Evolutionary conservation across 2,888 invertebrate genomes (phyloP).

Genomic region (Pocota personata): DNA sequence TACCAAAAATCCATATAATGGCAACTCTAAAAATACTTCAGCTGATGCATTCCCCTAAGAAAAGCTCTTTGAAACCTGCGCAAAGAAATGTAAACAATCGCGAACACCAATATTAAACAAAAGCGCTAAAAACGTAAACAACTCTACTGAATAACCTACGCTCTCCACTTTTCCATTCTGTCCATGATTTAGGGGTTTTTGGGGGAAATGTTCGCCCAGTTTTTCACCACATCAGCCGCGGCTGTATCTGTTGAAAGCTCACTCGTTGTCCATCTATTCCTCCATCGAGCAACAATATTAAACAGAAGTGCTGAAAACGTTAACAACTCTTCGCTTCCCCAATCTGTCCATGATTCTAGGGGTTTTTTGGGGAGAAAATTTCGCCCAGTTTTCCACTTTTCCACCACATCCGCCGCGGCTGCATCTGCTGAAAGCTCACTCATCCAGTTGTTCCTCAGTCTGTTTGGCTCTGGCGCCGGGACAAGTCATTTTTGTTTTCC

Average conservation of each 20-base stretch:
- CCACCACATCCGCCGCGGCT: constrained; percentile 33
- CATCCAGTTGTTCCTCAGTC: constrained; percentile 66
- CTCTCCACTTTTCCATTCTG: constrained; percentile 14
- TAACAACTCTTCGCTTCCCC: constrained; percentile 31
- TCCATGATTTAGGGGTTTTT: not conserved
- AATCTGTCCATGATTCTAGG: constrained; percentile 8
- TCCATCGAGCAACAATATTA: constrained; percentile 43
- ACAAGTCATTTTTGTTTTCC: constrained; percentile 65
- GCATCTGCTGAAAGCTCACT: constrained; percentile 47
- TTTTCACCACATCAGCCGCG: constrained; percentile 32
- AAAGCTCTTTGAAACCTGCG: constrained; percentile 35
- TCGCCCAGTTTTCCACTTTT: constrained; percentile 55
- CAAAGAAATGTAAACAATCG: constrained; percentile 38
- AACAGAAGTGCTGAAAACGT: constrained; percentile 16
- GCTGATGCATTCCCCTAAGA: constrained; percentile 10
- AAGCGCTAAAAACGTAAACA: constrained; percentile 32
- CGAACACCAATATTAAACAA: constrained; percentile 1
- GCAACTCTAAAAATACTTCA: constrained; percentile 19
- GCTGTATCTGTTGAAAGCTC: constrained; percentile 39
- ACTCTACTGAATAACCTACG: not conserved
- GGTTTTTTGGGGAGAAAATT: constrained; percentile 11
- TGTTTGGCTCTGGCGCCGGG: constrained; percentile 72
- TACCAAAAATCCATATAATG: no score
- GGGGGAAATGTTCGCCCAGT: constrained; percentile 21
- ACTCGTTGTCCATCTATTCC: constrained; percentile 50